A percentile compares a stretch with the other conserved stretches of the same genome.
Conservation (phyloP, 2,113 vertebrate species). For the Tichodroma muraria region DNA sequence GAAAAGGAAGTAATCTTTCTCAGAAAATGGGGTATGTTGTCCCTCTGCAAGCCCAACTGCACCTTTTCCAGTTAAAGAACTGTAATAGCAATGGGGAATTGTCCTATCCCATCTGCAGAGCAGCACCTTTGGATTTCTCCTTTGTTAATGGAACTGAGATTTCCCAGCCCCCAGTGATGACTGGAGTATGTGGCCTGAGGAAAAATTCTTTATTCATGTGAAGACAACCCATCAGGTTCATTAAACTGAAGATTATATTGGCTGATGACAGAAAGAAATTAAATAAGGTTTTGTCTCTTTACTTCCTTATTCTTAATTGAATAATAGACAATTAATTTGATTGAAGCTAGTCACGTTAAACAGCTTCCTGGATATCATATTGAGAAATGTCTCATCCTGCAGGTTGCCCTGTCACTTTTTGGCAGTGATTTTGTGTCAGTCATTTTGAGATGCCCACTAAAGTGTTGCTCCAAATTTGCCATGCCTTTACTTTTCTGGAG, state of each 20-base stretch:
- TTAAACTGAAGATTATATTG: constrained; percentile 46
- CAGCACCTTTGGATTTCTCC: constrained; percentile 22
- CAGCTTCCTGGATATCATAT: not conserved
- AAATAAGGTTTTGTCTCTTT: constrained; percentile 56
- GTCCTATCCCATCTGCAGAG: constrained; percentile 2
- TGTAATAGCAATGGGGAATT: constrained; percentile 57
- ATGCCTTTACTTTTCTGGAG: not conserved
- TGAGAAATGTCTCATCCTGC: not conserved
- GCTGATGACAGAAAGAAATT: constrained; percentile 52
- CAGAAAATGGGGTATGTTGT: not conserved
- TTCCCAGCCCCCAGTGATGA: constrained; percentile 49
- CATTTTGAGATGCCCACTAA: not conserved
- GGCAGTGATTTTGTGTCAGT: not conserved
- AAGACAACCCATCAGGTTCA: constrained; percentile 37
- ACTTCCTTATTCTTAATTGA: constrained; percentile 59
- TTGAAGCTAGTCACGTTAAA: not conserved
- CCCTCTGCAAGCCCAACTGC: not conserved
- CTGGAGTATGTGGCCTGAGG: constrained; percentile 33
- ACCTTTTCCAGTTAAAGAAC: not conserved
- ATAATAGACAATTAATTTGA: constrained; percentile 41
- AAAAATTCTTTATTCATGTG: constrained; percentile 63
- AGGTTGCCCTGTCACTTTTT: not conserved
- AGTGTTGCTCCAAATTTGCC: not conserved
- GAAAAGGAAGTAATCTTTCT: not conserved
- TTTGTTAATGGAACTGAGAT: constrained; percentile 50